Conservation (phyloP, 2,888 invertebrate genomes). For the Drepana falcataria region DNA sequence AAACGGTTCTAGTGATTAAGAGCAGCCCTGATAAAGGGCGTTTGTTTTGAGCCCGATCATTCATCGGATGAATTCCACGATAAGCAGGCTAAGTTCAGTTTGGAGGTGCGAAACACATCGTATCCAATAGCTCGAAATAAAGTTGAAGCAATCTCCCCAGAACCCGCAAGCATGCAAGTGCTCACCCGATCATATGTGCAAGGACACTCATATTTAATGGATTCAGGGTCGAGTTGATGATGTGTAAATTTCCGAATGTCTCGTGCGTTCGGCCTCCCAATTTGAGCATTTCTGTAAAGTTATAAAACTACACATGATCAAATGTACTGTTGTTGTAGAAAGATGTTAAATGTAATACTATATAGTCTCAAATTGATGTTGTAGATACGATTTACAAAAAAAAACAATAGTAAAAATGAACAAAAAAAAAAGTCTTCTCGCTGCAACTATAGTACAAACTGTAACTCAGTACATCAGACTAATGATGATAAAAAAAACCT, state of each 20-base stretch:
- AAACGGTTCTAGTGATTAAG: slow-evolving; percentile 45
- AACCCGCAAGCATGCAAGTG: not conserved
- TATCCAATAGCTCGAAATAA: not conserved
- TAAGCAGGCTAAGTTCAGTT: not conserved
- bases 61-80: slow-evolving; percentile 1
- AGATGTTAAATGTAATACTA: no score
- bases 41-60: slow-evolving; percentile 22
- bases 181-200: not conserved
- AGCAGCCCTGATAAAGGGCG: slow-evolving; percentile 50
- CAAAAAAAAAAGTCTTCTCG: not conserved
- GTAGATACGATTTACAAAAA: not conserved
- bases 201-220: not conserved
- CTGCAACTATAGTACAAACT: not conserved
- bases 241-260: not conserved
- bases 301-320: not conserved
- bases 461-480: not conserved
- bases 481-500: not conserved
- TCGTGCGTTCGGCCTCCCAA: not conserved
- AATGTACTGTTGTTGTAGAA: not conserved
- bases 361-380: not conserved
- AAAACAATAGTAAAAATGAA: not conserved
- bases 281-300: not conserved
- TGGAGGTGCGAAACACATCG: not conserved
- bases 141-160: not conserved
- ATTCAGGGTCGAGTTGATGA: not conserved